Evolutionary conservation across 2,797 vertebrate genomes (phyloP).

Genomic region (Coccyzus lansbergi): DNA sequence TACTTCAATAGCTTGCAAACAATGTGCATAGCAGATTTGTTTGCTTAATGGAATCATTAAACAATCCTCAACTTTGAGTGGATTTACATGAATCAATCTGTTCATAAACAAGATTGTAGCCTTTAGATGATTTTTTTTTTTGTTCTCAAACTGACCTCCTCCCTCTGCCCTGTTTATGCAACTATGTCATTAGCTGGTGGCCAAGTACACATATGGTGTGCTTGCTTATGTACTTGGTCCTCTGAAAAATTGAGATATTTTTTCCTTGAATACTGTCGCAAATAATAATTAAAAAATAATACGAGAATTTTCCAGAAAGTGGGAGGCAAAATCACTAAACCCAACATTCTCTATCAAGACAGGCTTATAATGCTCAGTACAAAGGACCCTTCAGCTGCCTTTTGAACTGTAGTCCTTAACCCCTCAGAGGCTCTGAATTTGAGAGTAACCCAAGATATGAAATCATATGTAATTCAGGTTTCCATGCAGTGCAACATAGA

Average conservation of each 20-base stretch:
- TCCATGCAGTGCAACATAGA: neutral
- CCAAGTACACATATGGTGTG: slow-evolving; percentile 27
- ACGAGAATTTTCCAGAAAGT: neutral
- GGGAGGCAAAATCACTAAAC: neutral
- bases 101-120: slow-evolving; percentile 23
- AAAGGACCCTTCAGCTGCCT: neutral
- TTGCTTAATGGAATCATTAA: slow-evolving; percentile 17
- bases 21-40: slow-evolving; percentile 62
- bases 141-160: slow-evolving; percentile 36
- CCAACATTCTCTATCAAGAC: neutral
- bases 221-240: neutral
- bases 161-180: slow-evolving; percentile 46
- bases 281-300: neutral
- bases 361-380: neutral
- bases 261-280: neutral
- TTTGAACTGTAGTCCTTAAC: neutral
- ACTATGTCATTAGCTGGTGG: slow-evolving; percentile 34
- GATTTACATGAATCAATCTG: slow-evolving; percentile 54
- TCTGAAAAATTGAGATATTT: neutral
- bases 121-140: slow-evolving; percentile 24
- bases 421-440: neutral
- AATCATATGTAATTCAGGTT: neutral
- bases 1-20: slow-evolving; percentile 30
- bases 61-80: slow-evolving; percentile 29
- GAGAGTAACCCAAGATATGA: neutral